Evolutionary conservation across 2,113 vertebrate species (phyloP).

Genomic region (Antennarius striatus): DNA sequence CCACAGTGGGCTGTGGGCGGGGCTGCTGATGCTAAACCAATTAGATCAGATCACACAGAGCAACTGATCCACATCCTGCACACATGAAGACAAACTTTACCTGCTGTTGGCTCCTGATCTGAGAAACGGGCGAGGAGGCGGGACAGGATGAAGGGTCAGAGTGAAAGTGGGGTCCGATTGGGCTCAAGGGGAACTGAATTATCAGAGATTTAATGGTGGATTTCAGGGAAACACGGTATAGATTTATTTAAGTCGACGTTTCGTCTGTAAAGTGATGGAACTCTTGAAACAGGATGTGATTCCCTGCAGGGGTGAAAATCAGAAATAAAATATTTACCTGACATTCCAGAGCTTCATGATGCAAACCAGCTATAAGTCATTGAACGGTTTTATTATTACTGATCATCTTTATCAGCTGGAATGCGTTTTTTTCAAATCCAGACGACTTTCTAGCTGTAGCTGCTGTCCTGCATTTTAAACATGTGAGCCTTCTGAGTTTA

Average conservation of each 20-base stretch:
- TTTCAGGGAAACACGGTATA: background rate
- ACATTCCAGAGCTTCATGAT: background rate
- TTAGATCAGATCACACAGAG: slow-evolving; percentile 13
- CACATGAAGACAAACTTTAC: background rate
- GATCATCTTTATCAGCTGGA: background rate
- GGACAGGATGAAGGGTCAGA: background rate
- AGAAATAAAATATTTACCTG: no score
- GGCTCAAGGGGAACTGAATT: no score
- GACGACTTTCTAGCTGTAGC: no score
- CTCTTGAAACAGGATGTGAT: background rate
- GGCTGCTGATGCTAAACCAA: slow-evolving; percentile 8
- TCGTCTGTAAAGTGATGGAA: no score
- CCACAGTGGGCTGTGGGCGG: slow-evolving; percentile 11
- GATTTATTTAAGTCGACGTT: no score
- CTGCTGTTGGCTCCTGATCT: slow-evolving; percentile 1
- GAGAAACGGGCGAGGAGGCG: background rate
- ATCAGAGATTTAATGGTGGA: background rate
- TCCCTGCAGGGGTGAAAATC: background rate
- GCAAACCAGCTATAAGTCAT: no score
- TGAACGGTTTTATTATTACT: no score
- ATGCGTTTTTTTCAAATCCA: no score
- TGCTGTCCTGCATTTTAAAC: no score
- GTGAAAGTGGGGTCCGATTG: no score
- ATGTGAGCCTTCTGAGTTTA: no score
- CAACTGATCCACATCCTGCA: background rate